Evolutionary conservation across 2,113 vertebrate species (phyloP).

Genomic region (Thunnus maccoyii): DNA sequence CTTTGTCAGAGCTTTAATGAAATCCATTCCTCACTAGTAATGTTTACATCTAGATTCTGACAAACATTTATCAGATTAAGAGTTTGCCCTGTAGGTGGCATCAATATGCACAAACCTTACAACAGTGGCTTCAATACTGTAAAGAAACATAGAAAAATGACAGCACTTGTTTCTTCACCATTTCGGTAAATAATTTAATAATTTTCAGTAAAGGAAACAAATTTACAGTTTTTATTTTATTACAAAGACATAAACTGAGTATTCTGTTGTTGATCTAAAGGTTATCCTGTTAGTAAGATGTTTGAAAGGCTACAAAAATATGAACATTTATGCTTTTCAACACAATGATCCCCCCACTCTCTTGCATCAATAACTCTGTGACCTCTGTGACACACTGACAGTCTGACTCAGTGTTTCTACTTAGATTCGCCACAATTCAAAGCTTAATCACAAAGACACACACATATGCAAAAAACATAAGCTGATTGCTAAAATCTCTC

Average conservation of each 20-base stretch:
- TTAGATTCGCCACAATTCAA: background rate
- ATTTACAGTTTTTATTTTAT: background rate
- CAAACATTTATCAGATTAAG: too few species aligned
- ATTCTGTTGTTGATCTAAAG: background rate
- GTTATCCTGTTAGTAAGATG: background rate
- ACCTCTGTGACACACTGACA: background rate
- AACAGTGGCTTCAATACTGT: too few species aligned
- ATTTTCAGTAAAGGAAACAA: background rate
- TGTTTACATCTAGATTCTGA: too few species aligned
- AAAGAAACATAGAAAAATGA: too few species aligned
- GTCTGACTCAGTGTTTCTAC: background rate
- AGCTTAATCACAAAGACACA: constrained; percentile 4
- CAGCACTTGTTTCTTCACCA: background rate
- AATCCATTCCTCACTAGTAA: too few species aligned
- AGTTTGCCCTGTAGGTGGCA: too few species aligned
- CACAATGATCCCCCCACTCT: background rate
- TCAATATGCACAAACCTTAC: too few species aligned
- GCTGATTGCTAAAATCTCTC: background rate
- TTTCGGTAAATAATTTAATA: background rate
- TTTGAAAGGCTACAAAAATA: background rate
- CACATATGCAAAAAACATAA: background rate
- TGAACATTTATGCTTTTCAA: background rate
- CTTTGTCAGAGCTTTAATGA: too few species aligned
- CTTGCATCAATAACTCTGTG: too few species aligned
- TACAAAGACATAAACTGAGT: background rate